phyloP scores from a whole-genome alignment of 2,888 invertebrate genomes.

The Himalopsyche kuldschensis region DNA sequence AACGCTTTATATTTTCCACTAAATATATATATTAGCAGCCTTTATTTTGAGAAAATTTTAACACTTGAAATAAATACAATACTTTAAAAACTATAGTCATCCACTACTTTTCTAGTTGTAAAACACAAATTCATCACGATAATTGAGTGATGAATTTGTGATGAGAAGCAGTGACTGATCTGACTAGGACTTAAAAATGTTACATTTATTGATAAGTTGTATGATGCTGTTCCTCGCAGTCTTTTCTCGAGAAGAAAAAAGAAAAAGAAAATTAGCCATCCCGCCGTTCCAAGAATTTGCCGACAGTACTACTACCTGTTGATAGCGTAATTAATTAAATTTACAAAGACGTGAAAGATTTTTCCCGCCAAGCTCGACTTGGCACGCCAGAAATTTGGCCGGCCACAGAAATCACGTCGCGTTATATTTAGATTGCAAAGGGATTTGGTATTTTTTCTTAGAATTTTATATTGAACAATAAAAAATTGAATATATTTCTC shows the following conservation, averaged over 20 bases:
- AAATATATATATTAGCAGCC: no score
- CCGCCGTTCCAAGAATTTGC: background rate
- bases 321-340: constrained; percentile 25
- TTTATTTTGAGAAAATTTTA: no score
- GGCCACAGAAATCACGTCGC: background rate
- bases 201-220: background rate
- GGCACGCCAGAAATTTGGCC: background rate
- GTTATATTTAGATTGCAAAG: background rate
- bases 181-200: background rate
- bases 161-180: no score
- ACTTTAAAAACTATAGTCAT: no score
- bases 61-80: no score
- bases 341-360: constrained; percentile 16
- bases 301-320: constrained; percentile 17
- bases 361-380: background rate
- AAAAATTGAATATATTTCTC: no score
- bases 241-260: background rate
- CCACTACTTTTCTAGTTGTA: no score
- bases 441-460: background rate
- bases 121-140: no score
- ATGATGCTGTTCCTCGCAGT: background rate
- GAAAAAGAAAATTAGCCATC: background rate
- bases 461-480: background rate
- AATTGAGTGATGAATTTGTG: no score
- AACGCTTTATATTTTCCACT: no score